Percentiles rank a stretch among this genome's conserved stretches.
Conservation (phyloP, 2,888 invertebrate species). For the Lottia gigantea region DNA sequence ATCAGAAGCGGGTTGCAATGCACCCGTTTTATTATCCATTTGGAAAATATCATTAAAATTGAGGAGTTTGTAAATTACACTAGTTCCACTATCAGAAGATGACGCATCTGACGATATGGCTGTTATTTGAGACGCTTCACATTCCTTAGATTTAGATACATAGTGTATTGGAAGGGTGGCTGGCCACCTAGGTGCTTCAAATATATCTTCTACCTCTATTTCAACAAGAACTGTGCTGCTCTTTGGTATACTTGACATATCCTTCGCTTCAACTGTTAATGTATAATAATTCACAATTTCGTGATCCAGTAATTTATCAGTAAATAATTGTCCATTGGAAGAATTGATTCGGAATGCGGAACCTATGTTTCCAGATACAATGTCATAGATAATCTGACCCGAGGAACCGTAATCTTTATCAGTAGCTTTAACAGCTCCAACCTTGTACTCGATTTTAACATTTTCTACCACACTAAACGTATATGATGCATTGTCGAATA, state of each 20-base stretch:
- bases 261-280: slow-evolving; percentile 23
- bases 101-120: slow-evolving; percentile 29
- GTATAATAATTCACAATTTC: slow-evolving; percentile 18
- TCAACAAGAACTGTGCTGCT: slow-evolving; percentile 21
- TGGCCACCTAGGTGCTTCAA: slow-evolving; percentile 35
- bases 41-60: slow-evolving; percentile 26
- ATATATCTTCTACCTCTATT: slow-evolving; percentile 26
- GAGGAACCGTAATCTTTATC: slow-evolving; percentile 36
- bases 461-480: slow-evolving; percentile 27
- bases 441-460: slow-evolving; percentile 15
- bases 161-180: slow-evolving; percentile 24
- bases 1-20: slow-evolving; percentile 15
- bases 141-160: slow-evolving; percentile 23
- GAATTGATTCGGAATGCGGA: slow-evolving; percentile 19
- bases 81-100: slow-evolving; percentile 13
- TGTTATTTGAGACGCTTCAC: slow-evolving; percentile 18
- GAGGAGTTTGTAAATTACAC: slow-evolving; percentile 27
- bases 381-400: slow-evolving; percentile 24
- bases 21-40: slow-evolving; percentile 26
- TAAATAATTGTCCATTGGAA: slow-evolving; percentile 21
- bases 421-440: slow-evolving; percentile 26
- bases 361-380: slow-evolving; percentile 15
- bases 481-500: slow-evolving; percentile 22
- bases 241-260: slow-evolving; percentile 27
- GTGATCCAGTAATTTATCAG: slow-evolving; percentile 21